Base-by-base conservation (phyloP, 2,888 invertebrate genomes). In the Pseudanteris insignis region DNA sequence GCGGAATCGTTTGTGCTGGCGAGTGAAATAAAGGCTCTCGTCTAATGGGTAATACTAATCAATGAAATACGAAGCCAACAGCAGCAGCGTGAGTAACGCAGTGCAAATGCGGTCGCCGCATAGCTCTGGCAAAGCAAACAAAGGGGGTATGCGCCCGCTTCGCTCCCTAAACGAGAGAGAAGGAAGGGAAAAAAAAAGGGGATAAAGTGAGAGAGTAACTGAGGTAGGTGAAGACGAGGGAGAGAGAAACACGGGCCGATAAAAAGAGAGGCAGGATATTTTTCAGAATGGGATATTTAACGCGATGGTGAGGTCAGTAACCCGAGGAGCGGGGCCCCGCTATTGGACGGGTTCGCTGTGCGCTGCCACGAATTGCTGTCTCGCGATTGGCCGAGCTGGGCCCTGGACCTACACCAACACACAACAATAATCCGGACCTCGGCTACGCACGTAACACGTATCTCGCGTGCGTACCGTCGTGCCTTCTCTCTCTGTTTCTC, bases 221-320 rank as follows among this genome's bases (percentile, higher is more conserved):
- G 26, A n/a, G 30, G 26, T 36, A 47, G 14, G 43, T 34, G 51
- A 48, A 58, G 43, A 67, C 61, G 64, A 57, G 64, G 48, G 66
- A 66, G 63, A 62, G 60, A 62, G 65, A 66, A 64, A 65, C 37
- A 30, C 15, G 32, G 67, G 57, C 66, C 44, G 44, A 50, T 50
- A 34, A 64, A 66, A 66, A 65, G 67, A 69, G 67, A 69, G 68
- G 63, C 65, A 67, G 68, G 70, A 73, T 77, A 78, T 77, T 79
- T 79, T 79, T 78, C 78, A 76, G 77, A 77, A 77, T 76, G 74
- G 77, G 77, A 78, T 78, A 78, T 79, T 79, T 79, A 78, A 77
- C 79, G 78, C 78, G 76, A 74, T 74, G 77, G 73, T 71, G 70
- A 76, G 78, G 79, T 78, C 79, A 75, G 73, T 76, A 74, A 78